A percentile compares a stretch with the other conserved stretches of the same genome.
Conservation (phyloP, 2,888 invertebrate species). For the Apamea sordens region DNA sequence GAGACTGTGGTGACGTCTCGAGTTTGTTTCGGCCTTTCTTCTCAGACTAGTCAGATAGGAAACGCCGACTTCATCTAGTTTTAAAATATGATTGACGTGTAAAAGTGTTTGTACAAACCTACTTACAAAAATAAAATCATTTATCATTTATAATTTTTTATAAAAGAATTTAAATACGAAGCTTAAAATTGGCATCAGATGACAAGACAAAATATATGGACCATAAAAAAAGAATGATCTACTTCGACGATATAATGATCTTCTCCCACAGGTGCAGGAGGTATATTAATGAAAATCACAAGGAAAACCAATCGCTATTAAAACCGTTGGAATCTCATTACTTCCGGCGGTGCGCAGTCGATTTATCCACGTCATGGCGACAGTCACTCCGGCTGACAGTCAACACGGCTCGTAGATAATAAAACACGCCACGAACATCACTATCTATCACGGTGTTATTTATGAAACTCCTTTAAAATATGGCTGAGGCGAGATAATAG, state of each 20-base stretch:
- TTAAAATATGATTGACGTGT: too few relatives aligned
- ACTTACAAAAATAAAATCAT: too few relatives aligned
- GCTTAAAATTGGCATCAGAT: conserved; percentile 2
- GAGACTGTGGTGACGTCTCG: too few relatives aligned
- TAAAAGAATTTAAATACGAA: background rate
- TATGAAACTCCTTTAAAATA: conserved; percentile 66
- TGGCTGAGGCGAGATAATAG: conserved; percentile 56
- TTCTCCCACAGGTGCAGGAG: conserved; percentile 54
- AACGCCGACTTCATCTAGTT: too few relatives aligned
- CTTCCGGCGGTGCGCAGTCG: conserved; percentile 69
- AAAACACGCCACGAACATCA: conserved; percentile 75
- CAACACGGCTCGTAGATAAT: conserved; percentile 75
- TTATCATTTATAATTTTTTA: background rate
- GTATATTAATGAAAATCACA: conserved; percentile 62
- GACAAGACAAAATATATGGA: conserved; percentile 21
- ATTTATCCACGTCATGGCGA: conserved; percentile 78
- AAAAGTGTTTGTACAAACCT: too few relatives aligned
- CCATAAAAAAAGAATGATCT: conserved; percentile 26
- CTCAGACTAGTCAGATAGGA: too few relatives aligned
- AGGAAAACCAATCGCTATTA: conserved; percentile 67
- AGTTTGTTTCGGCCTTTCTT: too few relatives aligned
- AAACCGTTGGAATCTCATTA: conserved; percentile 71
- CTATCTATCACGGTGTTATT: conserved; percentile 71
- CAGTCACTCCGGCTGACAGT: conserved; percentile 71
- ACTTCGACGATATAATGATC: conserved; percentile 40